phyloP scores from a whole-genome alignment of 2,113 vertebrate species.

The Lota lota region DNA sequence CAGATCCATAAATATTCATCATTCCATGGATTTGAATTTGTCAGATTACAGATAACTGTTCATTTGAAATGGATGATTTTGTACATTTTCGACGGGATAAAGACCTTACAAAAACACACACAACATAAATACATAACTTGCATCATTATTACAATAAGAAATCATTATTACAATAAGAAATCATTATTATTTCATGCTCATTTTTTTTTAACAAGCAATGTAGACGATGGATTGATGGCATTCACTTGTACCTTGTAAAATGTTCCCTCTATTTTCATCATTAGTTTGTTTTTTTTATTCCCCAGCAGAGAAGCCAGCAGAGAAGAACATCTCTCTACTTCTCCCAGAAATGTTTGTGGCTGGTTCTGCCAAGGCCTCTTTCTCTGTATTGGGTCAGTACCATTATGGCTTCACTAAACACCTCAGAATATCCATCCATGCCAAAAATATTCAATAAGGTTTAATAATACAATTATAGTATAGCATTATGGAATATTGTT shows the following conservation, averaged over 20 bases:
- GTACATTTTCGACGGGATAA: not conserved
- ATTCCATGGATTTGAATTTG: no score
- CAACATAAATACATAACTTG: no score
- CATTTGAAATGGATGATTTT: not conserved
- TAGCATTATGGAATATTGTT: no score
- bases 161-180: no score
- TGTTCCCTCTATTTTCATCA: not conserved
- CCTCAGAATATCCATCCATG: no score
- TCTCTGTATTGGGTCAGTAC: conserved; percentile 79
- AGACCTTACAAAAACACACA: no score
- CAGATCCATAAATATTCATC: no score
- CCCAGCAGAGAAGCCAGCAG: conserved; percentile 44
- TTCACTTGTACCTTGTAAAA: not conserved
- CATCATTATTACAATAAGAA: no score
- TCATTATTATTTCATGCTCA: no score
- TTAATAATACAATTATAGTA: not conserved
- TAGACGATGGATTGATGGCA: not conserved
- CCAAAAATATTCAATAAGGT: not conserved
- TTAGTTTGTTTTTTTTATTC: not conserved
- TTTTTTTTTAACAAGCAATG: not conserved
- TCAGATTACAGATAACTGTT: not conserved
- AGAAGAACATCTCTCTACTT: conserved; percentile 56
- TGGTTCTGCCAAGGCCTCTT: conserved; percentile 73
- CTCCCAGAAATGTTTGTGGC: conserved; percentile 71
- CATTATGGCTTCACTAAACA: not conserved